Evolutionary conservation across 2,888 invertebrate genomes (phyloP).

Genomic region (Leptopilina drosophilae): DNA sequence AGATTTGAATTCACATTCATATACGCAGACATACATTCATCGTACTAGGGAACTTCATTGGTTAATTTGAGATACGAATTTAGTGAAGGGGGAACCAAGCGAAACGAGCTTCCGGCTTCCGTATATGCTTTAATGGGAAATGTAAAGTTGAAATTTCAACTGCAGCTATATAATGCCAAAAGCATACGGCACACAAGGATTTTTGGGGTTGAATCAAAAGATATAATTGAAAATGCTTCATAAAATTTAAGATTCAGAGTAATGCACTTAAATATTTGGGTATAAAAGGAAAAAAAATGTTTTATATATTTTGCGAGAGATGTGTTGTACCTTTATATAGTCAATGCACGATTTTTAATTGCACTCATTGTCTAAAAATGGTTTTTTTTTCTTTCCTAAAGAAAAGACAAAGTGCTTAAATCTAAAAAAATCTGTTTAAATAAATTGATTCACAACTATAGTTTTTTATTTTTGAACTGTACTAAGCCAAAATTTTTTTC

Average conservation of each 20-base stretch:
- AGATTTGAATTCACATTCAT: slow-evolving; percentile 7
- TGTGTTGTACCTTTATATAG: not conserved
- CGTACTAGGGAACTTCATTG: not conserved
- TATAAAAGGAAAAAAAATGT: not conserved
- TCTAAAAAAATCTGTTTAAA: no score
- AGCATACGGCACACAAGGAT: slow-evolving; percentile 2
- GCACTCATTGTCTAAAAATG: no score
- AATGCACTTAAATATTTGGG: not conserved
- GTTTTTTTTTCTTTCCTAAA: no score
- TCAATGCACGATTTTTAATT: not conserved
- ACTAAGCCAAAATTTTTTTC: no score
- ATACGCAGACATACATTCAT: no score
- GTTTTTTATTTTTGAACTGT: no score
- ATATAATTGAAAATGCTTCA: slow-evolving; percentile 33
- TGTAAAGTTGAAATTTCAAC: slow-evolving; percentile 13
- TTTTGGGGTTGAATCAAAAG: not conserved
- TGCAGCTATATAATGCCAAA: slow-evolving; percentile 7
- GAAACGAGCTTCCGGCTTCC: slow-evolving; percentile 14
- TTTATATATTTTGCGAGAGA: not conserved
- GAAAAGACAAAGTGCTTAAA: no score
- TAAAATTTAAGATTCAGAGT: slow-evolving; percentile 12
- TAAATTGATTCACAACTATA: no score
- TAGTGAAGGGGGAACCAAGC: not conserved
- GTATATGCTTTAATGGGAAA: slow-evolving; percentile 1
- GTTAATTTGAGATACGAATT: slow-evolving; percentile 23